Evolutionary conservation across 2,113 vertebrate species (phyloP).

Genomic region (Marcusenius ussheri): DNA sequence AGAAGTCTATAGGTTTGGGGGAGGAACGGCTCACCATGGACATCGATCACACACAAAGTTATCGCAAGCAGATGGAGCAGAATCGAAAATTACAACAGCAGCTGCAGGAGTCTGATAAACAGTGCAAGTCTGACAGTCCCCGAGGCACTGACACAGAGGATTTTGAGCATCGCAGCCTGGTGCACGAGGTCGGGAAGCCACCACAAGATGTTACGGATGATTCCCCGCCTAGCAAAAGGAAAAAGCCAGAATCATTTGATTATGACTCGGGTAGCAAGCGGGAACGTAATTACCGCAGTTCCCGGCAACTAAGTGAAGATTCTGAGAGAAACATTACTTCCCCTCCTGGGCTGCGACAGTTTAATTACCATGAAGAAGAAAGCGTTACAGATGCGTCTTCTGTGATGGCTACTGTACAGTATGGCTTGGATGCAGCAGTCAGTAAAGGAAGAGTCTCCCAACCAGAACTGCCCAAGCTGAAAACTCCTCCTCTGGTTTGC

Average conservation of each 20-base stretch:
- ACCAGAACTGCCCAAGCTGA: slow-evolving; percentile 74
- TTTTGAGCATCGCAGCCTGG: slow-evolving; percentile 86
- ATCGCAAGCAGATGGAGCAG: slow-evolving; percentile 97
- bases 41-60: slow-evolving; percentile 95
- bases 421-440: slow-evolving; percentile 63
- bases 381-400: slow-evolving; percentile 63
- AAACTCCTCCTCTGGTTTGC: slow-evolving; percentile 60
- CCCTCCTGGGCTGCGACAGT: slow-evolving; percentile 72
- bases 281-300: slow-evolving; percentile 88
- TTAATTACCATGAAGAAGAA: slow-evolving; percentile 71
- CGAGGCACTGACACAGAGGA: slow-evolving; percentile 79
- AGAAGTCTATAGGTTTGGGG: slow-evolving; percentile 63
- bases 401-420: slow-evolving; percentile 62
- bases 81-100: slow-evolving; percentile 83
- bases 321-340: slow-evolving; percentile 71
- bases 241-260: slow-evolving; percentile 82
- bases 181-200: slow-evolving; percentile 94
- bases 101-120: slow-evolving; percentile 85
- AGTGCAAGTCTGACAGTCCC: slow-evolving; percentile 78
- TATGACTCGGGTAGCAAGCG: slow-evolving; percentile 74
- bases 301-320: slow-evolving; percentile 86
- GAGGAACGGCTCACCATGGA: slow-evolving; percentile 83
- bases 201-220: slow-evolving; percentile 93
- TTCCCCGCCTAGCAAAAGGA: slow-evolving; percentile 88
- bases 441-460: slow-evolving; percentile 69